Percentiles rank a stretch among this genome's conserved stretches.
Evolutionary conservation across 2,113 vertebrate species (phyloP).

Genomic region (Numenius arquata): DNA sequence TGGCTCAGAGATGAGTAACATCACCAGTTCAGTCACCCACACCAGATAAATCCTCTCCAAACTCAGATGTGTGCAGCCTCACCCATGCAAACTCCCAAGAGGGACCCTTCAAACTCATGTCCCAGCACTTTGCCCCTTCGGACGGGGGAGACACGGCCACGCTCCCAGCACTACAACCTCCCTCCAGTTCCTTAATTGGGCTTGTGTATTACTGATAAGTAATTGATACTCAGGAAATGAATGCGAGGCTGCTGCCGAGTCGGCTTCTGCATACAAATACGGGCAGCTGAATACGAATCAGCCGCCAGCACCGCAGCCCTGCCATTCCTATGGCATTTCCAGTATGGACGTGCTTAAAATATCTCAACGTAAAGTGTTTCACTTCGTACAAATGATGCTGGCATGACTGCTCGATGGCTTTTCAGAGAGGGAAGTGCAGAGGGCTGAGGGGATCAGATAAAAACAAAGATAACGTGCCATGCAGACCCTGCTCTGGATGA

Average conservation of each 20-base stretch:
- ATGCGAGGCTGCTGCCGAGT: not conserved
- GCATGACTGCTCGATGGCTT: not conserved
- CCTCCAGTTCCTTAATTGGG: not conserved
- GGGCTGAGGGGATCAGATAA: not conserved
- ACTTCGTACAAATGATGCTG: not conserved
- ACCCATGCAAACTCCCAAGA: not conserved
- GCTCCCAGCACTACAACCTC: not conserved
- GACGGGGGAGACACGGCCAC: not conserved
- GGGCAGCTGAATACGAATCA: conserved; percentile 37
- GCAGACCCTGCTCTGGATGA: not conserved
- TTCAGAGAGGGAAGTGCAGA: not conserved
- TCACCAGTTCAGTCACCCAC: not conserved
- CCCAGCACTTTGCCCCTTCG: not conserved
- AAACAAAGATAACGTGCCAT: not conserved
- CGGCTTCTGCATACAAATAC: conserved; percentile 32
- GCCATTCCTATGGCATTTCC: conserved; percentile 40
- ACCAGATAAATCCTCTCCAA: not conserved
- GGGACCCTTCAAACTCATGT: not conserved
- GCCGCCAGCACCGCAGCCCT: conserved; percentile 4
- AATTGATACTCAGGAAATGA: conserved; percentile 56
- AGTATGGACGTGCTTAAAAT: conserved; percentile 11
- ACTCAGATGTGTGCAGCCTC: not conserved
- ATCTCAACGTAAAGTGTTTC: not conserved
- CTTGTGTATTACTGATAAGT: conserved; percentile 9
- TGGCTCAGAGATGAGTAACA: not conserved